These are phyloP conservation scores for Coreius guichenoti DNA, from an alignment of 2,797 vertebrate genomes.

Conservation along the genomic window DNA sequence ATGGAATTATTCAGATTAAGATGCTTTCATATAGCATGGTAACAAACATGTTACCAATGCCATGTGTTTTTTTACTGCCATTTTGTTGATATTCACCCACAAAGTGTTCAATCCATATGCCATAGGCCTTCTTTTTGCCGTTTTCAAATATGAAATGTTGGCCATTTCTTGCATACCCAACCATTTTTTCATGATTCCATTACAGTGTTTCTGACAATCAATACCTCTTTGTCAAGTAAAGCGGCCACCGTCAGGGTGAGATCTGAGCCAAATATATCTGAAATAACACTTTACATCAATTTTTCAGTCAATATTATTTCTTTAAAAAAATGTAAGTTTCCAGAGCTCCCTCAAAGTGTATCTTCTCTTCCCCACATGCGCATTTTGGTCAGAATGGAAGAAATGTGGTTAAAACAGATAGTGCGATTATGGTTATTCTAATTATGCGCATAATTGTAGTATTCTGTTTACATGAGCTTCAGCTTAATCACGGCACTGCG, in stretches of 20 bases:
- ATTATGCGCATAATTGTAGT: constrained; percentile 1
- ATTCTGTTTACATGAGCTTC: constrained; percentile 5
- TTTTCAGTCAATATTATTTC: not conserved
- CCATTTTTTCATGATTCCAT: not conserved
- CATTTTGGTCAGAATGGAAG: not conserved
- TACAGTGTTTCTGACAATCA: not conserved
- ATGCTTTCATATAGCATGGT: not conserved
- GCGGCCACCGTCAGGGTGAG: too few relatives aligned
- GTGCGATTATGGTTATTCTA: constrained; percentile 4
- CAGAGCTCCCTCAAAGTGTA: not conserved
- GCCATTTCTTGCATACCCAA: not conserved
- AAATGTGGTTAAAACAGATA: constrained; percentile 11
- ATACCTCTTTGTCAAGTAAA: not conserved
- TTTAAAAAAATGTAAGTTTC: not conserved
- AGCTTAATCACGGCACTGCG: not conserved
- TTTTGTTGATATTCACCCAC: not conserved
- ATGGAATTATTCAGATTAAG: not conserved
- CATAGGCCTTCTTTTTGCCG: too few relatives aligned
- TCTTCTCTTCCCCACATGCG: not conserved
- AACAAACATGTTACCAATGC: not conserved
- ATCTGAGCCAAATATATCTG: not conserved
- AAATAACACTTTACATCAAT: not conserved
- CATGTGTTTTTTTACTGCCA: not conserved
- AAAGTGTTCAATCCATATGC: not conserved
- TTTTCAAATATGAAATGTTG: not conserved